These are phyloP conservation scores for Thumatha senex DNA, from an alignment of 2,888 invertebrate genomes.

Conservation along the genomic window DNA sequence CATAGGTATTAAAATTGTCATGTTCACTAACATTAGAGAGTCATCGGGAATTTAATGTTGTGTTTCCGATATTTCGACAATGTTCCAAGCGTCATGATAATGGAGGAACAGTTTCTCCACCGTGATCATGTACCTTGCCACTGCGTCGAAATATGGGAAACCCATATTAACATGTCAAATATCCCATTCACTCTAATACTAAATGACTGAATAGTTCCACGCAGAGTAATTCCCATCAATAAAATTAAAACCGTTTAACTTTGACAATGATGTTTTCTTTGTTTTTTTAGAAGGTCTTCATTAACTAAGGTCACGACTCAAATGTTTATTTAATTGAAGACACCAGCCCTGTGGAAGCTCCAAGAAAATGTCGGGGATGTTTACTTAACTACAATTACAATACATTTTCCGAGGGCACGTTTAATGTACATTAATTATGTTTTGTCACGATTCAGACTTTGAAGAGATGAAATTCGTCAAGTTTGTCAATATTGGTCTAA, in stretches of 20 bases:
- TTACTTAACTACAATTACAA: background rate
- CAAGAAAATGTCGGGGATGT: background rate
- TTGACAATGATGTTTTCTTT: background rate
- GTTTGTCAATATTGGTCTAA: constrained; percentile 3
- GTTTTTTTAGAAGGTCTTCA: constrained; percentile 1
- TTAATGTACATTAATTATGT: background rate
- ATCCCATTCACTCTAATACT: too few relatives aligned
- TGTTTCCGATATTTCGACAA: too few relatives aligned
- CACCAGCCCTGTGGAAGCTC: background rate
- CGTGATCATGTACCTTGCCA: too few relatives aligned
- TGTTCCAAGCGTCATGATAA: too few relatives aligned
- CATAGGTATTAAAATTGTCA: too few relatives aligned
- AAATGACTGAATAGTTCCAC: too few relatives aligned
- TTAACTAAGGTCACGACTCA: background rate
- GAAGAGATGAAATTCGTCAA: constrained; percentile 1
- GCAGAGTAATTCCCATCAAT: too few relatives aligned
- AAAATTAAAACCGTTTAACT: background rate
- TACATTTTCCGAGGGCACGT: background rate
- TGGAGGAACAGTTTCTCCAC: too few relatives aligned
- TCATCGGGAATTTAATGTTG: too few relatives aligned
- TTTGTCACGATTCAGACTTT: constrained; percentile 6
- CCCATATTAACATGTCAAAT: too few relatives aligned
- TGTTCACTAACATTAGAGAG: too few relatives aligned
- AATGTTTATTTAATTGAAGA: background rate
- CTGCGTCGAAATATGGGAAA: too few relatives aligned